A percentile compares a stretch with the other conserved stretches of the same genome.
Evolutionary conservation across 1,140 invertebrate species (phyloP).

Genomic region (Lethocerus indicus): DNA sequence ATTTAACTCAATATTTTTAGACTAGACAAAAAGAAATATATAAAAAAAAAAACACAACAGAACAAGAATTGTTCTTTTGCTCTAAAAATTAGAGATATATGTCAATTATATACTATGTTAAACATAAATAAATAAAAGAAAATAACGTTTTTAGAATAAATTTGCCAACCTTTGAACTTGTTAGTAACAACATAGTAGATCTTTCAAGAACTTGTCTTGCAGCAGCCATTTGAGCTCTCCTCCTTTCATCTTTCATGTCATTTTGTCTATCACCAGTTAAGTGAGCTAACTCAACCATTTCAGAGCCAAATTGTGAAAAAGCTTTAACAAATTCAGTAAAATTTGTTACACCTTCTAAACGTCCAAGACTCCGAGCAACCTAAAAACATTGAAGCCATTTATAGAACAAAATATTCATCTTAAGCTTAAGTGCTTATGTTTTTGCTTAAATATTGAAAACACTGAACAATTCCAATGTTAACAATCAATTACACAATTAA

Average conservation of each 20-base stretch:
- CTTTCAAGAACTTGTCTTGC: slow-evolving; percentile 87
- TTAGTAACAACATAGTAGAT: slow-evolving; percentile 95
- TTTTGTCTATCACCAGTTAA: slow-evolving; percentile 67
- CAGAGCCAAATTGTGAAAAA: slow-evolving; percentile 93
- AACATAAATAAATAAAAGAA: slow-evolving; percentile 3
- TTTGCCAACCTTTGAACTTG: slow-evolving; percentile 71
- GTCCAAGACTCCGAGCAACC: slow-evolving; percentile 46
- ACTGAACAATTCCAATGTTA: no score
- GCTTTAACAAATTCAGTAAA: slow-evolving; percentile 98
- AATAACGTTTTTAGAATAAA: slow-evolving; percentile 3
- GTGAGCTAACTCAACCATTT: slow-evolving; percentile 96
- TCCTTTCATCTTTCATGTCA: slow-evolving; percentile 86
- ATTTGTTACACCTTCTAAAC: slow-evolving; percentile 85
- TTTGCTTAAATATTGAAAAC: no score
- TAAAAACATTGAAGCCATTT: background rate
- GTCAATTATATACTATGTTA: no score
- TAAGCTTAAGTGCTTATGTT: background rate
- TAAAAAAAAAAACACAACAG: background rate
- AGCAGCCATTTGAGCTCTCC: slow-evolving; percentile 87
- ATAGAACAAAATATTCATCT: background rate
- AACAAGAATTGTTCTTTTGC: no score
- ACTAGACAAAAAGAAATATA: background rate
- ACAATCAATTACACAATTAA: no score
- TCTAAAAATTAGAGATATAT: no score
- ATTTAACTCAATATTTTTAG: background rate